Percentiles rank a stretch among this genome's conserved stretches.
phyloP scores from a whole-genome alignment of 2,888 invertebrate species.

The Coelopa pilipes region DNA sequence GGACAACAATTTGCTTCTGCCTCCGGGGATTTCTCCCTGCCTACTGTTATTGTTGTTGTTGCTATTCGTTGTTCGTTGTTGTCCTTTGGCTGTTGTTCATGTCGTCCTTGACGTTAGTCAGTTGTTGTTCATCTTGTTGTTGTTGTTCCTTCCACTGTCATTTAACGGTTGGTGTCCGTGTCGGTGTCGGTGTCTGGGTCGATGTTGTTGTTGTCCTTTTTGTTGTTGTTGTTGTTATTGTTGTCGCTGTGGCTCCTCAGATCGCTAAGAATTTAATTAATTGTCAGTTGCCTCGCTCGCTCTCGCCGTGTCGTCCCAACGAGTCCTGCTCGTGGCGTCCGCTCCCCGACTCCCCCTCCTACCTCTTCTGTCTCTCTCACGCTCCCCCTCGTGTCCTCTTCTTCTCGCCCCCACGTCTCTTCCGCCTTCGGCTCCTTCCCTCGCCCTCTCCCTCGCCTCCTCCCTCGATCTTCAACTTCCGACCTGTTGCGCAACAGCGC shows the following conservation, averaged over 20 bases:
- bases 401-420: no score
- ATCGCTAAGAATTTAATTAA: conserved; percentile 25
- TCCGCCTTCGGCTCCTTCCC: no score
- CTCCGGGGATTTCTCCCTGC: neutral
- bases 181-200: neutral
- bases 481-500: neutral
- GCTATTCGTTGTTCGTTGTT: neutral
- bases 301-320: neutral
- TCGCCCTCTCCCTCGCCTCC: neutral
- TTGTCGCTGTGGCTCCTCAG: neutral
- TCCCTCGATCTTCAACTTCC: neutral
- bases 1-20: neutral
- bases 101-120: neutral
- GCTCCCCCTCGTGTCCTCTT: no score
- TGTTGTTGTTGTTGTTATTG: neutral
- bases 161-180: neutral
- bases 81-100: neutral
- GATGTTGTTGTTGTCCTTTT: neutral
- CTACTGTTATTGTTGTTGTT: no score
- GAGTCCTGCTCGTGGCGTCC: neutral
- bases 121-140: neutral
- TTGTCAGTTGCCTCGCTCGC: conserved; percentile 3
- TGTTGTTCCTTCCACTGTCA: neutral
- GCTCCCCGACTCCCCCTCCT: neutral
- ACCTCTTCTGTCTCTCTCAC: no score